A percentile compares a stretch with the other conserved stretches of the same genome.
Conservation (phyloP, 2,888 invertebrate species). For the Pecten maximus region DNA sequence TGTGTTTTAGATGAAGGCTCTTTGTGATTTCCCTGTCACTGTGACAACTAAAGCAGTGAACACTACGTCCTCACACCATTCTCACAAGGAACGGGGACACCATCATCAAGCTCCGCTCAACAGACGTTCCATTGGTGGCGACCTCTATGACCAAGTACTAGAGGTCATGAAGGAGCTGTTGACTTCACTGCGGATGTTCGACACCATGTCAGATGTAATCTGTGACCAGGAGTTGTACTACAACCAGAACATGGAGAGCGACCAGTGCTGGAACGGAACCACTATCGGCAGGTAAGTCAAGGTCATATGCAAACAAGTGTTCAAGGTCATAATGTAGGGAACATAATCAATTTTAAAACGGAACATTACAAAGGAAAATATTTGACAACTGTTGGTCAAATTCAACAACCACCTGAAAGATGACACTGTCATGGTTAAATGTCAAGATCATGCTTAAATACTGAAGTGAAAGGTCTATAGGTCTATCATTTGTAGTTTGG, state of each 20-base stretch:
- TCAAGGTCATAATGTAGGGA: not conserved
- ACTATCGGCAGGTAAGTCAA: slow-evolving; percentile 63
- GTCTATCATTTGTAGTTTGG: no score
- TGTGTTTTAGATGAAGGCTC: slow-evolving; percentile 2
- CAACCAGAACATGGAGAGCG: slow-evolving; percentile 80
- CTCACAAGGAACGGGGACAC: not conserved
- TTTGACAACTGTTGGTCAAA: no score
- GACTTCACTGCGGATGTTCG: slow-evolving; percentile 68
- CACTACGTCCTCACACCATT: not conserved
- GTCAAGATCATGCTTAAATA: no score
- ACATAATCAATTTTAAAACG: no score
- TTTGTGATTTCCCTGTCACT: not conserved
- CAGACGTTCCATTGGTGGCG: slow-evolving; percentile 48
- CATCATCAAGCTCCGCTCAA: slow-evolving; percentile 13
- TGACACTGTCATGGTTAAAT: no score
- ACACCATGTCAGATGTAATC: slow-evolving; percentile 67
- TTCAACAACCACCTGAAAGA: no score
- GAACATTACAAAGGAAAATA: no score
- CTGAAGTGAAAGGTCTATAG: no score
- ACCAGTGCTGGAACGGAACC: slow-evolving; percentile 71
- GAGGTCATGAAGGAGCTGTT: slow-evolving; percentile 58
- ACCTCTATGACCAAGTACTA: slow-evolving; percentile 55
- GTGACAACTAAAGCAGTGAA: not conserved
- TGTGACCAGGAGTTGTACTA: slow-evolving; percentile 63
- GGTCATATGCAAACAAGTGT: not conserved